Conservation (phyloP, 2,113 vertebrate genomes). For the Melanerpes aurifrons region DNA sequence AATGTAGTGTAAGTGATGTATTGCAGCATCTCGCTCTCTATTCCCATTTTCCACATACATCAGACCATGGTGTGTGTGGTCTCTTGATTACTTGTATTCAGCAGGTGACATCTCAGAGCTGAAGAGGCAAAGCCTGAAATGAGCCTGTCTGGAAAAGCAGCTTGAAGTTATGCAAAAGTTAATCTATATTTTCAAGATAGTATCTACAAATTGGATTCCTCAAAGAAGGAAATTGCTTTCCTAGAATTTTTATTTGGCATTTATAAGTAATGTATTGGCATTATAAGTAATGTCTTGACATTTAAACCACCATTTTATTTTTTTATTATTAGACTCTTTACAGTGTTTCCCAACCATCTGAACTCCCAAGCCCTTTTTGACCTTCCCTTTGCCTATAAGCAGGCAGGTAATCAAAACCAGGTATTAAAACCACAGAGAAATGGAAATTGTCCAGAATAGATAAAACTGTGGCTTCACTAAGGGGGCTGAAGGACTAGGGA, state of each 20-base stretch:
- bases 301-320: background rate
- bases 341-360: background rate
- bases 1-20: fast-evolving
- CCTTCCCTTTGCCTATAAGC: background rate
- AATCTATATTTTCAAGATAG: background rate
- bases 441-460: background rate
- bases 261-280: background rate
- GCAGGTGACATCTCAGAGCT: background rate
- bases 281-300: no score
- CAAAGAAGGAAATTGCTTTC: background rate
- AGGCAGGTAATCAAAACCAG: background rate
- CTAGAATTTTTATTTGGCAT: background rate
- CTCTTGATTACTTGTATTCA: background rate
- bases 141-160: background rate
- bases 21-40: background rate
- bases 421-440: background rate
- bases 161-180: background rate
- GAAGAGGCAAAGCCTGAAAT: background rate
- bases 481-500: background rate
- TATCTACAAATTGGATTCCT: background rate
- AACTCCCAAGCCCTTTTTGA: background rate
- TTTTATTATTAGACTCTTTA: background rate
- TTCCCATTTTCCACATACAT: background rate
- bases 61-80: background rate
- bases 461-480: background rate